These are phyloP conservation scores for Diabrotica virgifera DNA, from an alignment of 1,140 invertebrate genomes.

Conservation along the genomic window DNA sequence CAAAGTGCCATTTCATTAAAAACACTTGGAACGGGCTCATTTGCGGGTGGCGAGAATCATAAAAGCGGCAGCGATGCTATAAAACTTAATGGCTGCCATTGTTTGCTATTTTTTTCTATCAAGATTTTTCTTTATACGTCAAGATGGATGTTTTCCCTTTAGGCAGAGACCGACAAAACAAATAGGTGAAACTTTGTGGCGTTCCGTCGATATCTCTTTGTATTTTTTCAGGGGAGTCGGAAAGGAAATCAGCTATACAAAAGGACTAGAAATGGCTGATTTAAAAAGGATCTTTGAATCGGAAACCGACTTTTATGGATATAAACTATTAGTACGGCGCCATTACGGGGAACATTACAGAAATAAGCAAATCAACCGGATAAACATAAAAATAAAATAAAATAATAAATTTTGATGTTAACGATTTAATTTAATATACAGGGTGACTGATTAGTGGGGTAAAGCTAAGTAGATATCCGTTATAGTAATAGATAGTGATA, in stretches of 20 bases:
- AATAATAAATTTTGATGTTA: too few species aligned
- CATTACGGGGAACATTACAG: neutral
- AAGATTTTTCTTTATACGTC: slow-evolving; percentile 1
- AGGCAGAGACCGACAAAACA: neutral
- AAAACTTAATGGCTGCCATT: neutral
- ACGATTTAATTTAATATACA: too few species aligned
- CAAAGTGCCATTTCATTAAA: slow-evolving; percentile 2
- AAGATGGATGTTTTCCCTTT: neutral
- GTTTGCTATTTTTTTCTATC: slow-evolving; percentile 3
- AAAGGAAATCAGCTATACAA: neutral
- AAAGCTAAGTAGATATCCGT: too few species aligned
- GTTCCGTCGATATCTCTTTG: neutral
- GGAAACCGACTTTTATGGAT: neutral
- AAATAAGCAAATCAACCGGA: neutral
- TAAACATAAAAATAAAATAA: too few species aligned
- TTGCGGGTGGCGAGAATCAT: slow-evolving; percentile 1
- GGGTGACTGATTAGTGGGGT: too few species aligned
- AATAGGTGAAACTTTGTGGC: slow-evolving; percentile 1
- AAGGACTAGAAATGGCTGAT: neutral
- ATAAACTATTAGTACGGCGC: slow-evolving; percentile 15
- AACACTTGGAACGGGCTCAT: neutral
- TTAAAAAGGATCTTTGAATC: neutral
- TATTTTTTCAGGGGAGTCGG: neutral
- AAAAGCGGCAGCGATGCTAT: neutral
- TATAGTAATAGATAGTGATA: too few species aligned